Conservation (phyloP, 2,888 invertebrate species). For the Dascillus cervinus region DNA sequence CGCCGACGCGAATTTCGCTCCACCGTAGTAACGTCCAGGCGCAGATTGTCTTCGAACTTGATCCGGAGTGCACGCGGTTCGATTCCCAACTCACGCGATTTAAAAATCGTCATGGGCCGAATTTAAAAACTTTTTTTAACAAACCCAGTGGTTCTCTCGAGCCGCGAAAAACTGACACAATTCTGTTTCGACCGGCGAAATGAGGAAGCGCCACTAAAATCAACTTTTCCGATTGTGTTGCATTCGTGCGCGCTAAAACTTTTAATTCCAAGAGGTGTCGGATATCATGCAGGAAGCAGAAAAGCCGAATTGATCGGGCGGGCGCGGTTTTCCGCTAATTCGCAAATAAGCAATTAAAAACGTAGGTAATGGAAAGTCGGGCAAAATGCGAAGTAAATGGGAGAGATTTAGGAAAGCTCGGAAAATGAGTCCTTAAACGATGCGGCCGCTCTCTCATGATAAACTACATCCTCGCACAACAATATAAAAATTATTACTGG, state of each 20-base stretch:
- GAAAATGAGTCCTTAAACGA: constrained; percentile 4
- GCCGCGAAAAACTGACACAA: too few relatives aligned
- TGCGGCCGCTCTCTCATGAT: constrained; percentile 7
- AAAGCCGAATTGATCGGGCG: too few relatives aligned
- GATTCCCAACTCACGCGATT: constrained; percentile 39
- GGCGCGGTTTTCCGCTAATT: not conserved
- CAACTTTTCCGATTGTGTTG: too few relatives aligned
- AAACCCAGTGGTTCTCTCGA: too few relatives aligned
- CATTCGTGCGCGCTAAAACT: too few relatives aligned
- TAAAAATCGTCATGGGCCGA: not conserved
- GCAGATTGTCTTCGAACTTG: constrained; percentile 34
- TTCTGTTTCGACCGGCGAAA: too few relatives aligned
- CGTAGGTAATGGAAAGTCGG: constrained; percentile 2
- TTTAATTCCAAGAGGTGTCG: too few relatives aligned
- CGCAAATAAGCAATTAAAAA: constrained; percentile 7
- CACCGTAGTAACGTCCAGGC: constrained; percentile 36
- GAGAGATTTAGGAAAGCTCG: constrained; percentile 4
- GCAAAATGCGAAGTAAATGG: constrained; percentile 6
- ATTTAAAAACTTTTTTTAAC: too few relatives aligned
- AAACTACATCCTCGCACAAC: constrained; percentile 10
- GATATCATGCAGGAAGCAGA: too few relatives aligned
- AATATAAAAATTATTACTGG: constrained; percentile 18
- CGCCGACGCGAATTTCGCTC: constrained; percentile 40
- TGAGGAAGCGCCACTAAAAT: too few relatives aligned
- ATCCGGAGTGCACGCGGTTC: constrained; percentile 45